phyloP scores from a whole-genome alignment of 2,888 invertebrate species.

The Xestia c-nigrum region DNA sequence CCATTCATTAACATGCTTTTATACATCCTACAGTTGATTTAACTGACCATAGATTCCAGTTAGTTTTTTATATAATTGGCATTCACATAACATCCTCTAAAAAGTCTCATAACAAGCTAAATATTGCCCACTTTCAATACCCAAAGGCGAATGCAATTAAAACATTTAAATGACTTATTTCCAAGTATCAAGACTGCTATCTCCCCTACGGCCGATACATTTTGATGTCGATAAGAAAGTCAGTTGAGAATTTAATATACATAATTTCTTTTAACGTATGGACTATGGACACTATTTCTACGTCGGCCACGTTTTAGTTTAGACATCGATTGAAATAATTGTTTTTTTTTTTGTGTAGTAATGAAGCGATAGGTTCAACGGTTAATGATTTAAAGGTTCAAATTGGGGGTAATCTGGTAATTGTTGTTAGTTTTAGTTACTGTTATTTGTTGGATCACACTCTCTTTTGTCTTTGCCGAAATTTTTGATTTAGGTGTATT shows the following conservation, averaged over 20 bases:
- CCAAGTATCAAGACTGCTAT: conserved; percentile 76
- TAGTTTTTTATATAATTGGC: neutral
- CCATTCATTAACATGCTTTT: no score
- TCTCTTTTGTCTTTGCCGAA: neutral
- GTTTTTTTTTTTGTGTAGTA: conserved; percentile 6
- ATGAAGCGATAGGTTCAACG: neutral
- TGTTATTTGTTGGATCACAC: no score
- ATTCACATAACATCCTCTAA: no score
- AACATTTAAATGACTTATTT: conserved; percentile 5
- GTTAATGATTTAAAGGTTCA: conserved; percentile 23
- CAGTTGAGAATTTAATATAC: conserved; percentile 88
- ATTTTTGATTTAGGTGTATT: neutral
- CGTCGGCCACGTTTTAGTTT: conserved; percentile 31
- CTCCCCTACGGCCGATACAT: conserved; percentile 74
- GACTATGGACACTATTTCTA: conserved; percentile 61
- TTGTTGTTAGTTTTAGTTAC: neutral
- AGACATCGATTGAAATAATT: conserved; percentile 39
- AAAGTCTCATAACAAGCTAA: neutral
- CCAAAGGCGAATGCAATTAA: conserved; percentile 15
- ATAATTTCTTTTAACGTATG: conserved; percentile 87
- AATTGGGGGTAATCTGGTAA: neutral
- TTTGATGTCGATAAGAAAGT: conserved; percentile 88
- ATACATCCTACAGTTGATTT: neutral
- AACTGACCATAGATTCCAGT: neutral
- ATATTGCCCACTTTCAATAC: neutral